Base-by-base conservation (phyloP, 1,140 invertebrate species). In the Leptopilina clavipes region DNA sequence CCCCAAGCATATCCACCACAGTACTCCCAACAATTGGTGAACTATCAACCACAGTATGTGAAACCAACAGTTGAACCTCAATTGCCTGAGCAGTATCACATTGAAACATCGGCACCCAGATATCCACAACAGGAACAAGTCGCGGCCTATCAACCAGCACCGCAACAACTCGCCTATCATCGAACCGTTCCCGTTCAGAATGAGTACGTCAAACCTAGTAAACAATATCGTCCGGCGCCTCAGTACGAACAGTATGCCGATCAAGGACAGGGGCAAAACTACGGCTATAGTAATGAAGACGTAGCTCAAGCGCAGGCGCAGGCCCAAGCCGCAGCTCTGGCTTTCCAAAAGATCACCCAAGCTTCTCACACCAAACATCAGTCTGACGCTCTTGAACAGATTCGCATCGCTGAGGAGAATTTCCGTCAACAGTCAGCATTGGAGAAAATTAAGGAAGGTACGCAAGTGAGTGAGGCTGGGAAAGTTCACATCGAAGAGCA, bases 371-470 rank as follows among this genome's bases (percentile, higher is more conserved):
- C 84, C 10, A 89, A 89, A 72, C 90, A 91, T 71, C 84, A 85
- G n/a, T 78, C 86, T 0, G 82, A 83, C 1, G 89, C 89, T 0
- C 73, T 90, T 9, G 86, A 88, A 9, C 89, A 90, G 48, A 89
- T 90, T 12, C 85, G 88, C 6, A 70, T 89, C 1, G 85, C 84
- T 0, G 82, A 87, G 14, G 89, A 90, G 73, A 81, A 83, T 25
- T 79, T 88, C 71, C 77, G 79, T 1, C 87, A 90, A 73, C 86
- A 89, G 59, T 87, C 83, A 43, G 89, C 89, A 0, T 76, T 90
- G 6, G 89, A 91, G 37, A 89, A 90, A 59, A 89, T 91, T 43
- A 82, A 87, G 7, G 86, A 90, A 40, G 90, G 90, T 9, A 73
- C 81, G 0, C 81, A 81, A n/a, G 77, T 91, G 0, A 90, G 89